Evolutionary conservation across 2,113 vertebrate genomes (phyloP).

Genomic region (Rissa tridactyla): DNA sequence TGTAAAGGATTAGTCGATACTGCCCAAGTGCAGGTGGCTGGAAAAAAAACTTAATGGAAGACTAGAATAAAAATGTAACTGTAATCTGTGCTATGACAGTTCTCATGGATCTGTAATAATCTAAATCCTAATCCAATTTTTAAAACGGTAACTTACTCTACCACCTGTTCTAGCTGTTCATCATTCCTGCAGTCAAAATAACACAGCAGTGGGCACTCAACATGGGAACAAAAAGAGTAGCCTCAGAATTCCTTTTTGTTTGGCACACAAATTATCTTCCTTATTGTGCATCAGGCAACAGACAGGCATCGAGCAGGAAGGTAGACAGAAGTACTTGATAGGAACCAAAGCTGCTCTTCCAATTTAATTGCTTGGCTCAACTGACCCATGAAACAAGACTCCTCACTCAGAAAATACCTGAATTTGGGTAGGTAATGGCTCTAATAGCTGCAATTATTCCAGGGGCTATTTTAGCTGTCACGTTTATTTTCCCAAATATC

Average conservation of each 20-base stretch:
- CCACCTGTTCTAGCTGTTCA: not conserved
- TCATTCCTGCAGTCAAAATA: not conserved
- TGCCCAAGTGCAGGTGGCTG: not conserved
- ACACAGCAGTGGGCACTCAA: not conserved
- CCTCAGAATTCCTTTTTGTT: not conserved
- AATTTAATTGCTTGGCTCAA: not conserved
- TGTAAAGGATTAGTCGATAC: not conserved
- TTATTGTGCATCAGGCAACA: not conserved
- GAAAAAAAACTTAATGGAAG: not conserved
- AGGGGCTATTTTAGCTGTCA: not conserved
- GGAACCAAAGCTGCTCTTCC: not conserved
- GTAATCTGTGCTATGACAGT: not conserved
- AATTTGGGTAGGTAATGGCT: not conserved
- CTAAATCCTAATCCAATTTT: not conserved
- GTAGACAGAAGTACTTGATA: not conserved
- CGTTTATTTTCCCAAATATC: not conserved
- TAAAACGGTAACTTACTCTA: not conserved
- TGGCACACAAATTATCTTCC: not conserved
- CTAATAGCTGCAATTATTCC: not conserved
- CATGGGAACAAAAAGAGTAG: not conserved
- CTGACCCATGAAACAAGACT: not conserved
- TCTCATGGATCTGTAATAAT: not conserved
- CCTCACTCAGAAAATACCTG: not conserved
- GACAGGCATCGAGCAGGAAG: not conserved
- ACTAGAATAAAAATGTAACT: not conserved